phyloP scores from a whole-genome alignment of 2,888 invertebrate species.

The Aleiodes testaceus region DNA sequence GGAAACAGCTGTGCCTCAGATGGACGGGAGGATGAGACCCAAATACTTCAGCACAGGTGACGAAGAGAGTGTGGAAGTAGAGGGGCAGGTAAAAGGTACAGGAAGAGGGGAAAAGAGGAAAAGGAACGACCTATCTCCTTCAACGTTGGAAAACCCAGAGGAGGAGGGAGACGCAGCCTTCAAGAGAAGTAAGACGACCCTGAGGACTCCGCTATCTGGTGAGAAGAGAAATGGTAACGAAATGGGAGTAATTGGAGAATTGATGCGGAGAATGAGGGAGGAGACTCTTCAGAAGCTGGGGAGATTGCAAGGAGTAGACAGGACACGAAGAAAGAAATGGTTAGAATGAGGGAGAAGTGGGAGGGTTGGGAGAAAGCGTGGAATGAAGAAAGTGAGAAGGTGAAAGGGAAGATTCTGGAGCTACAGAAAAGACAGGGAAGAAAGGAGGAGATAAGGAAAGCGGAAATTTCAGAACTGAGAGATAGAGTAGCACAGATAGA shows the following conservation, averaged over 20 bases:
- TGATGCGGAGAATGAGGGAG: not conserved
- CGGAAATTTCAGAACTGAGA: not conserved
- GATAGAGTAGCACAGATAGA: not conserved
- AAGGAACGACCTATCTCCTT: no score
- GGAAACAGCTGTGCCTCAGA: no score
- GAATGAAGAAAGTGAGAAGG: not conserved
- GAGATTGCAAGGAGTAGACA: constrained; percentile 1
- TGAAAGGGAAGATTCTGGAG: not conserved
- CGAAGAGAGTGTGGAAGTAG: no score
- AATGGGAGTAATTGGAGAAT: not conserved
- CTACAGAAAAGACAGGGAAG: not conserved
- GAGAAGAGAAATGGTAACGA: no score
- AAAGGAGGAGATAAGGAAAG: not conserved
- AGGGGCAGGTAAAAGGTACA: no score
- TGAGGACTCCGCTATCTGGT: no score
- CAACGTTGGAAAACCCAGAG: no score
- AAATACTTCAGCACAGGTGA: no score
- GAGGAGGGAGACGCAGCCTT: no score
- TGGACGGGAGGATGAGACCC: no score
- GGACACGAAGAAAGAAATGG: constrained; percentile 45
- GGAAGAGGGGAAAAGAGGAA: no score
- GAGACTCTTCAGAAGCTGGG: not conserved
- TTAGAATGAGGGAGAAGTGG: constrained; percentile 33
- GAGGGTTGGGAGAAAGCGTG: not conserved
- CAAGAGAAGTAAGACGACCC: no score